Evolutionary conservation across 2,797 vertebrate genomes (phyloP).

Genomic region (Channallabes apus): DNA sequence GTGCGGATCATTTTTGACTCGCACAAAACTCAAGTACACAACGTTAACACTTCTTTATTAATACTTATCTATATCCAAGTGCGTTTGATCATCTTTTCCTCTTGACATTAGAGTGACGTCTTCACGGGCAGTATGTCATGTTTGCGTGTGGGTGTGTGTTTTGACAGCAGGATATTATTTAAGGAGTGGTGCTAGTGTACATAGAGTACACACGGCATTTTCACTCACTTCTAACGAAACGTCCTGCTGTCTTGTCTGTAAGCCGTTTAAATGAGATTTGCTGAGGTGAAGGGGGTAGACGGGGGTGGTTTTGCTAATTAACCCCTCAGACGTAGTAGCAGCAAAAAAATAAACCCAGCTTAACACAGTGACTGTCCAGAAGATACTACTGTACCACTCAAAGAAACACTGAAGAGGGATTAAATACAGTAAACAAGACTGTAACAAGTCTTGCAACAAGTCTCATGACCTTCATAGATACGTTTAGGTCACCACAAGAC

Average conservation of each 20-base stretch:
- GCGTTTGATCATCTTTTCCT: not conserved
- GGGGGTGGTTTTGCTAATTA: constrained; percentile 57
- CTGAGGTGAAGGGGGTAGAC: constrained; percentile 27
- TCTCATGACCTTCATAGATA: not conserved
- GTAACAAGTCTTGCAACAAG: too few species aligned
- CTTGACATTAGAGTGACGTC: not conserved
- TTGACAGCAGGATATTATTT: not conserved
- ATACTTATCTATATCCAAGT: too few species aligned
- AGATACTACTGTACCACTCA: not conserved
- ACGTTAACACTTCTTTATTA: not conserved
- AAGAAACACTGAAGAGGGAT: not conserved
- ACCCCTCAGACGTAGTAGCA: constrained; percentile 21
- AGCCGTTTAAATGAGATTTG: constrained; percentile 72
- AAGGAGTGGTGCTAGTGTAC: not conserved
- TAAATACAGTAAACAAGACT: not conserved
- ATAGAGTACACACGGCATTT: not conserved
- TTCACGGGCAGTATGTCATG: not conserved
- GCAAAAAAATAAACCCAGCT: constrained; percentile 14
- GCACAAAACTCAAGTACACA: not conserved
- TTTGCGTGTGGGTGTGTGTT: not conserved
- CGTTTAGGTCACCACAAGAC: not conserved
- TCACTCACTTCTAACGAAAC: constrained; percentile 62
- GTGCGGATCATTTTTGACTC: too few species aligned
- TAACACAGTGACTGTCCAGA: not conserved
- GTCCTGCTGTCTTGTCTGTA: constrained; percentile 68